These are phyloP conservation scores for Rhabdomys pumilio DNA, from an alignment of 2,797 vertebrate species.

Conservation along the genomic window DNA sequence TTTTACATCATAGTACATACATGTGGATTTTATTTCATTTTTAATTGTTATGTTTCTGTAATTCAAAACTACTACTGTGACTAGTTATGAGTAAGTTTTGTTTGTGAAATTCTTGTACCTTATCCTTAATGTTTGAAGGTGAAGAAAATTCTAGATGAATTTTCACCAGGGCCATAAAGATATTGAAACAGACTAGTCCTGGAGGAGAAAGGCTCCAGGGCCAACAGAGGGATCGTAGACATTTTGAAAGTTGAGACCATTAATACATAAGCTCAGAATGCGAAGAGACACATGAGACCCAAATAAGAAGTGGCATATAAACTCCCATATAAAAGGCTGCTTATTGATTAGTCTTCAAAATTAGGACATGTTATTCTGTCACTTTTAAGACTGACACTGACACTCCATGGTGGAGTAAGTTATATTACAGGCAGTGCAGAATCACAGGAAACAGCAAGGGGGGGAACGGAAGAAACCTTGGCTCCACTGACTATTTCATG, in stretches of 20 bases:
- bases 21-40: background rate
- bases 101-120: background rate
- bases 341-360: background rate
- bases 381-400: background rate
- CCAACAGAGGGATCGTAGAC: rapidly evolving
- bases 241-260: background rate
- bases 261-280: background rate
- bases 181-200: background rate
- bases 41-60: background rate
- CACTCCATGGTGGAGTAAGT: background rate
- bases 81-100: background rate
- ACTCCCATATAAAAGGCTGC: background rate
- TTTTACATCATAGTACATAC: background rate
- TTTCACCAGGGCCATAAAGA: background rate
- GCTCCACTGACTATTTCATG: background rate
- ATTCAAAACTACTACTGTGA: background rate
- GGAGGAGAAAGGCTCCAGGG: background rate
- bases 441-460: background rate
- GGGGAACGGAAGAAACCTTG: background rate
- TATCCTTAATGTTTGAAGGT: background rate
- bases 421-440: background rate
- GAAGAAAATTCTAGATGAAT: background rate
- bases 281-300: background rate
- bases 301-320: background rate
- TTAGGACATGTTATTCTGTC: background rate